Percentiles rank a stretch among this genome's conserved stretches.
Conservation (phyloP, 2,797 vertebrate genomes). For the Anguilla obscura region DNA sequence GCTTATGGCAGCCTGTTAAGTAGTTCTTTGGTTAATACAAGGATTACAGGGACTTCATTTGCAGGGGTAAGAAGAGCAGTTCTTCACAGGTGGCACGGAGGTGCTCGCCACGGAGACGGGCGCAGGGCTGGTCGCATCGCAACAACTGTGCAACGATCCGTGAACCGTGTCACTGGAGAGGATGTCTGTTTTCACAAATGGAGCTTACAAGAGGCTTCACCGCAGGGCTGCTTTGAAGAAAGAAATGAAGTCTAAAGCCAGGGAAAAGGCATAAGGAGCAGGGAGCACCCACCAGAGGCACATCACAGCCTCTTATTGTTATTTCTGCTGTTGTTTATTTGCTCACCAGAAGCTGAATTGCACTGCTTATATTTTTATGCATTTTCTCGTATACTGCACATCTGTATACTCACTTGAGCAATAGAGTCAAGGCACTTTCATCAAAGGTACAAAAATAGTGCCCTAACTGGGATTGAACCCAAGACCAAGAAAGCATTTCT, state of each 20-base stretch:
- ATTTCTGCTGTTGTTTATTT: background rate
- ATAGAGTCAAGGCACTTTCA: background rate
- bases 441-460: background rate
- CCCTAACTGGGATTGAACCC: background rate
- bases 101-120: background rate
- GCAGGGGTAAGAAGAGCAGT: conserved; percentile 46
- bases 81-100: background rate
- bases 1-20: conserved; percentile 33
- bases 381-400: background rate
- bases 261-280: background rate
- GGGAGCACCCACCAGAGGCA: background rate
- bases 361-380: background rate
- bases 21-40: conserved; percentile 59
- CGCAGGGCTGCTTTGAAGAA: background rate
- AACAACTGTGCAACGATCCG: background rate
- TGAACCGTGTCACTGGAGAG: conserved; percentile 6
- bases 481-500: background rate
- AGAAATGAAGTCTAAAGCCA: background rate
- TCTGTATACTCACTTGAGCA: background rate
- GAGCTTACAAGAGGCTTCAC: background rate
- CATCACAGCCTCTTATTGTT: background rate
- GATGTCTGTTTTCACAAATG: conserved; percentile 6
- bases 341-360: background rate
- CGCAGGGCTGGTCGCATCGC: background rate
- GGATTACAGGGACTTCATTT: conserved; percentile 64